Evolutionary conservation across 2,888 invertebrate genomes (phyloP), one percentile per base, ranked within the genome.

Genomic region (Melangyna quadrimaculata): DNA sequence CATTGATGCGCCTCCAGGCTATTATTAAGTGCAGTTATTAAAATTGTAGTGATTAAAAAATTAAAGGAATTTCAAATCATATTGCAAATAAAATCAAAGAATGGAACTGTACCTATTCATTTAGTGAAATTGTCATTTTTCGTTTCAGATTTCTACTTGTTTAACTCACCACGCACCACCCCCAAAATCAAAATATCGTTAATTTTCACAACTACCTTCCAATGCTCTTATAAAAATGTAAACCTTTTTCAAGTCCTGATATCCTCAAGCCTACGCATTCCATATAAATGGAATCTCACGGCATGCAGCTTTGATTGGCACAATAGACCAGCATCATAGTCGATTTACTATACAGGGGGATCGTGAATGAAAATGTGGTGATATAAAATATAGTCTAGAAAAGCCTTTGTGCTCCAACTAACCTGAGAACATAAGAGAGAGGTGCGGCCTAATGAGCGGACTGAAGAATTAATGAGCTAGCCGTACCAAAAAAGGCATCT

Each of bases 361-460:
- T 37, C 5, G 37, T 37, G 69, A 35, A 27, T 37, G 45, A 48
- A 12, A 17, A 48, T 19, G 32, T 27, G 19, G 19, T 55, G 73
- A 78, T 43, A 32, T 19, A 19, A 10, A 65, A 84, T 84, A 75
- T 84, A 75, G 84, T 75, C 75, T 75, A 71, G 35, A 51, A 37
- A 51, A 70, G 35, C 37, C 35, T 32, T 61, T 72, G 19, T 48
- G 45, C 22, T 29, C 43, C 59, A 65, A 45, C 1, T 35, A 59
- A 19, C 40, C 65, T 43, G 51, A 14, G 27, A 67, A 48, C 45
- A 40, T 22, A 48, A 37, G 71, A 84, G 84, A 37, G 71, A 84
- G 84, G 84, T 84, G 84, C 84, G 84, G 84, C 55, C 80, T 84
- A 84, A 84, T 79, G 79, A 84, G 71, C 45, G 59, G 72, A 59